Evolutionary conservation across 2,113 vertebrate genomes (phyloP), one percentile per base, ranked within the genome.

Genomic region (Pteruthius melanotis): DNA sequence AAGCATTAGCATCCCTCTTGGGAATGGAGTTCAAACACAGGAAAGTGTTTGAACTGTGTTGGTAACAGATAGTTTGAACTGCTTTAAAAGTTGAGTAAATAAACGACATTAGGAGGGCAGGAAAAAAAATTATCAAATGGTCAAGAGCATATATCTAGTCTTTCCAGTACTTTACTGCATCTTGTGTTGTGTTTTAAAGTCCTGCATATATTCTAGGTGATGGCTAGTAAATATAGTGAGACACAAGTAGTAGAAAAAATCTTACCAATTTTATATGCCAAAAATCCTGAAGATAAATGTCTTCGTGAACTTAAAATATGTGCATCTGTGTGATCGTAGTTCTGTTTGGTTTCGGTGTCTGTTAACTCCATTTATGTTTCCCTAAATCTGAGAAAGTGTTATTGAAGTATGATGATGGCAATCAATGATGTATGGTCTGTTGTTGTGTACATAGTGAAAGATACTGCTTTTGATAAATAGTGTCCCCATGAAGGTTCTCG

Each of bases 1-100:
- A 6, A 33, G 24, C 66, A 1, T 54, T 50, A 10, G 42, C 6
- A 2, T 69, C 30, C 42, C 0, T 0, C 30, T 71, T 50, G 47
- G 54, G 15, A 89, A 49, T 31, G 35, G 40, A 79, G n/a, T 57
- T 83, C 28, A 61, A 37, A 72, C 24, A 42, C 20, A 28, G 40
- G 28, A 56, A 45, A 39, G 28, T 21, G n/a, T n/a, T n/a, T n/a
- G n/a, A n/a, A n/a, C n/a, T n/a, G n/a, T 91, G 19, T 50, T 42
- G 42, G 28, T 44, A 60, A 16, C 33, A 42, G 40, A 24, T 50
- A 23, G 68, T 54, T 56, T 30, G 19, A 71, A 40, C 28, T 69
- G 21, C 35, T 89, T 42, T 54, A 33, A 6, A 87, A 75, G 52
- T 59, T 84, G 49, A 22, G 8, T 39, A 45, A 37, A 20, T 64